Evolutionary conservation across 1,140 invertebrate species (phyloP), one percentile per base, ranked within the genome.

Genomic region (Bombus picipes): DNA sequence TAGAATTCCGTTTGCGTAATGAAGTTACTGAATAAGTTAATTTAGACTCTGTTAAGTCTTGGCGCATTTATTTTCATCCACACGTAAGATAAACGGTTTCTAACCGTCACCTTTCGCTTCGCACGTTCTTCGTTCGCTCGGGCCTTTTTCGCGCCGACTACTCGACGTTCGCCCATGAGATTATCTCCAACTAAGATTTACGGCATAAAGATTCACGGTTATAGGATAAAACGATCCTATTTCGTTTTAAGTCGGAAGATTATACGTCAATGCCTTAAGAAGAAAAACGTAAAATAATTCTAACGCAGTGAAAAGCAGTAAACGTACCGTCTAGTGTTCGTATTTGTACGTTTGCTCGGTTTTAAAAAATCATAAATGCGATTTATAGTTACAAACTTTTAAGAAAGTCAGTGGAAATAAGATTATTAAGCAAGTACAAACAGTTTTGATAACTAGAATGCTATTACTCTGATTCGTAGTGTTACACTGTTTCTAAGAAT

Each of bases 161-260:
- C 83, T 86, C 86, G 81, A 85, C 87, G 80, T 85, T n/a, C 73
- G 47, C 85, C 72, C 81, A 57, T 89, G 83, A 89, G 89, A 92
- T 91, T 92, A 92, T 92, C 91, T 87, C 73, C 87, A 72, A 83
- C 39, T 70, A 70, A 90, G 92, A 92, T 92, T 92, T 92, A 92
- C 83, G 89, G 70, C 57, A 47, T 13, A 43, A 70, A 39, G 81
- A 79, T 85, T 74, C 66, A 80, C 80, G 85, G 83, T 81, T 81
- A 77, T 71, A 41, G 82, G 84, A 89, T 88, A 87, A 83, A 71
- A 79, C 87, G 82, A 91, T 90, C 83, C 88, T 81, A 91, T 90
- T 91, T 89, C 84, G 81, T 66, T 78, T 80, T 70, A 72, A 87
- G 32, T 59, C 47, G 43, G 18, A n/a, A 1, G 34, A 81, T 43